These are phyloP conservation scores for Planiliza haematocheilus DNA, from an alignment of 2,113 vertebrate species.

Conservation along the genomic window DNA sequence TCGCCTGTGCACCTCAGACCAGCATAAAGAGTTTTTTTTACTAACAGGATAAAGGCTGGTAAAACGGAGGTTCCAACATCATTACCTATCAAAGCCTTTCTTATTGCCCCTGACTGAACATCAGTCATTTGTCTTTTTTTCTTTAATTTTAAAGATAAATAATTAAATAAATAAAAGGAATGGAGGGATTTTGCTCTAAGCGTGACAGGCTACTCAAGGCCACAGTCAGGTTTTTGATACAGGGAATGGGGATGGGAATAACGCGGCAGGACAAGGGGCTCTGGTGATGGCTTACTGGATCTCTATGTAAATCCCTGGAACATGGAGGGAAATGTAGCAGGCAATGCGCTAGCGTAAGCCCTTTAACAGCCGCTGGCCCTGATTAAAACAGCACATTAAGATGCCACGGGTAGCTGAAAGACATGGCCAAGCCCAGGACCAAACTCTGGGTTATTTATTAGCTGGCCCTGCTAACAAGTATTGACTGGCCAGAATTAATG, in stretches of 20 bases:
- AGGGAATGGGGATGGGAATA: slow-evolving; percentile 51
- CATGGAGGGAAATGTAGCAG: slow-evolving; percentile 56
- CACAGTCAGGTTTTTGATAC: slow-evolving; percentile 40
- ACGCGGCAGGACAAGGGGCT: slow-evolving; percentile 44
- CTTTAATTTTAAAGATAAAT: slow-evolving; percentile 46
- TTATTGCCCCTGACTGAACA: slow-evolving; percentile 60
- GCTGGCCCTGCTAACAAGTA: slow-evolving; percentile 61
- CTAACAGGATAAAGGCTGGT: slow-evolving; percentile 71
- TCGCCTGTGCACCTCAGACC: slow-evolving; percentile 40
- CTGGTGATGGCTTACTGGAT: slow-evolving; percentile 54
- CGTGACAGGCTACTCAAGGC: slow-evolving; percentile 22
- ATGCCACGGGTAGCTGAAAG: slow-evolving; percentile 61
- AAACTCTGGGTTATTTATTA: slow-evolving; percentile 74
- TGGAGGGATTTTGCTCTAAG: slow-evolving; percentile 29
- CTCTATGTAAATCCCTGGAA: slow-evolving; percentile 62
- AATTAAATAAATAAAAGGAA: slow-evolving; percentile 8
- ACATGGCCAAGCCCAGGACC: slow-evolving; percentile 39
- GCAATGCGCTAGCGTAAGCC: slow-evolving; percentile 59
- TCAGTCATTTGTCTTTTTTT: slow-evolving; percentile 72
- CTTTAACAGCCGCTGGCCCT: slow-evolving; percentile 62
- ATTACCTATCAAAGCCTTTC: slow-evolving; percentile 73
- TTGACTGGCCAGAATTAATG: slow-evolving; percentile 76
- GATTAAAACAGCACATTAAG: slow-evolving; percentile 80
- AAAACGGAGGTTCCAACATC: slow-evolving; percentile 71
- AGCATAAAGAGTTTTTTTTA: slow-evolving; percentile 49